A percentile compares a stretch with the other conserved stretches of the same genome.
Conservation (phyloP, 2,113 vertebrate genomes). For the Gadus chalcogrammus region DNA sequence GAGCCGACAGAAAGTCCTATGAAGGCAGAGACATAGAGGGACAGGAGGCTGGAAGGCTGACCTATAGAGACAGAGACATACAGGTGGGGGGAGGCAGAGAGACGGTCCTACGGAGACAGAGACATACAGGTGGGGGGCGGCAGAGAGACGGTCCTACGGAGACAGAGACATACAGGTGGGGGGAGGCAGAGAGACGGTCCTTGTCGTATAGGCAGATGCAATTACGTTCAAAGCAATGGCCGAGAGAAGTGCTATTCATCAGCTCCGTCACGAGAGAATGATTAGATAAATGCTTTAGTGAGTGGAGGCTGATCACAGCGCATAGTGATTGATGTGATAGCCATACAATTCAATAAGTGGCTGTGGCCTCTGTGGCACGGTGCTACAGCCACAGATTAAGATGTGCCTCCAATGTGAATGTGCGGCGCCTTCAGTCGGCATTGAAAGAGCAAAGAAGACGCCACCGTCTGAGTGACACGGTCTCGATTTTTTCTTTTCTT, state of each 20-base stretch:
- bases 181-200: constrained; percentile 7
- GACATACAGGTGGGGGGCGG: too few species aligned
- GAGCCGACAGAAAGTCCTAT: too few species aligned
- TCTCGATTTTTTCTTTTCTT: background rate
- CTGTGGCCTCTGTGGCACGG: constrained; percentile 33
- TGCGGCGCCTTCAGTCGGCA: constrained; percentile 12
- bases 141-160: too few species aligned
- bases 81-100: too few species aligned
- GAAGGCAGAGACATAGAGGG: too few species aligned
- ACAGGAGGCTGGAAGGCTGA: too few species aligned
- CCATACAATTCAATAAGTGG: constrained; percentile 55
- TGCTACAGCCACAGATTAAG: constrained; percentile 36
- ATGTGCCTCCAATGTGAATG: constrained; percentile 25
- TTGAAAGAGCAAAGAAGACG: constrained; percentile 20
- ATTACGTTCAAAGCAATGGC: constrained; percentile 54
- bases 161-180: constrained; percentile 5
- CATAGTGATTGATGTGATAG: constrained; percentile 56
- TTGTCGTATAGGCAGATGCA: constrained; percentile 43
- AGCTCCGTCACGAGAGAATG: constrained; percentile 55
- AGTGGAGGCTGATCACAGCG: constrained; percentile 49
- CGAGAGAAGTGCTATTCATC: constrained; percentile 54
- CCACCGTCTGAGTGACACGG: background rate
- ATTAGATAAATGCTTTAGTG: constrained; percentile 61
- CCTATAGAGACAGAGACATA: too few species aligned
- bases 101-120: too few species aligned